These are phyloP conservation scores for Sipha maydis DNA, from an alignment of 2,888 invertebrate species.

Conservation along the genomic window DNA sequence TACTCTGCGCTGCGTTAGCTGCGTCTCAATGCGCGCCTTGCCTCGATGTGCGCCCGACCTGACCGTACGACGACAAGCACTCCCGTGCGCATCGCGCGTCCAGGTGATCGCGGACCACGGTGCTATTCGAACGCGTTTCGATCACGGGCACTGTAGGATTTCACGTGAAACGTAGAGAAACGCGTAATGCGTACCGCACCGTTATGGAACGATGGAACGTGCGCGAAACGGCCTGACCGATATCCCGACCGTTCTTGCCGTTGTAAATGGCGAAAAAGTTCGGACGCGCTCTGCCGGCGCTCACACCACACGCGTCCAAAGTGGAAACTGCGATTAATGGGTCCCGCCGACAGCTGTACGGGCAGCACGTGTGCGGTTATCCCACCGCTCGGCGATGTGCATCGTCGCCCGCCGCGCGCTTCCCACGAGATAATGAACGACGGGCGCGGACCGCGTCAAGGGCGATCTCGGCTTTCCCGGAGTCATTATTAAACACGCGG, in stretches of 20 bases:
- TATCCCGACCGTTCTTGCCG: not conserved
- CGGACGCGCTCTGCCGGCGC: not conserved
- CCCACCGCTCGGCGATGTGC: slow-evolving; percentile 1
- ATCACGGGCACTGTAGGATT: no score
- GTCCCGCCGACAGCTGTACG: slow-evolving; percentile 47
- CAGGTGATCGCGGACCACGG: no score
- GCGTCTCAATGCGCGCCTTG: no score
- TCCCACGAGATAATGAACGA: slow-evolving; percentile 34
- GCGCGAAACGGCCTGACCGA: not conserved
- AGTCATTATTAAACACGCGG: slow-evolving; percentile 50
- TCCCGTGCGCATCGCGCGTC: no score
- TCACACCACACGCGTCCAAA: slow-evolving; percentile 37
- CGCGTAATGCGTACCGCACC: no score
- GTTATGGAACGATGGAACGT: no score
- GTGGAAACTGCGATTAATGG: slow-evolving; percentile 60
- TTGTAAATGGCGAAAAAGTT: slow-evolving; percentile 25
- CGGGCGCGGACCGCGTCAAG: slow-evolving; percentile 24
- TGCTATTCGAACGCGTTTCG: no score
- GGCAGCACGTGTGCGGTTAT: slow-evolving; percentile 62
- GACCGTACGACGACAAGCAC: no score
- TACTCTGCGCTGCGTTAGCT: no score
- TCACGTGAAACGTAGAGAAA: no score
- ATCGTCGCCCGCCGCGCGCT: not conserved
- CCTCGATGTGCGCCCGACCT: no score
- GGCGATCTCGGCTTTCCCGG: slow-evolving; percentile 47